Evolutionary conservation across 2,797 vertebrate genomes (phyloP).

Genomic region (Tragelaphus oryx): DNA sequence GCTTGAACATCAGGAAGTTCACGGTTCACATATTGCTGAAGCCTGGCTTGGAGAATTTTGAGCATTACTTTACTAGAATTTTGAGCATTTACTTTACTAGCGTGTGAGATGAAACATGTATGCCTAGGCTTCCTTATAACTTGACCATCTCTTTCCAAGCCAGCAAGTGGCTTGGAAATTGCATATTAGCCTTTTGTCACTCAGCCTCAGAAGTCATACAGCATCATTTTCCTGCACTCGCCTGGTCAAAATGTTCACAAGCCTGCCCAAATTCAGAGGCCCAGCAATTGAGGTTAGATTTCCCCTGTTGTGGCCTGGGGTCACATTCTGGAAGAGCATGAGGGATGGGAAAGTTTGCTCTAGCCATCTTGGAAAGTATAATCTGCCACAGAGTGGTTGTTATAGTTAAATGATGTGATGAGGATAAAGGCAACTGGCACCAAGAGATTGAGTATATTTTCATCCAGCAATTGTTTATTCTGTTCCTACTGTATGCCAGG

Average conservation of each 20-base stretch:
- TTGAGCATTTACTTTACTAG: too few species aligned
- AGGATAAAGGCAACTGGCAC: not conserved
- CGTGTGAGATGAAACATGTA: too few species aligned
- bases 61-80: too few species aligned
- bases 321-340: not conserved
- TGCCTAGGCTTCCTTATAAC: not conserved
- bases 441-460: not conserved
- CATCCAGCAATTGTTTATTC: not conserved
- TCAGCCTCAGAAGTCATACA: not conserved
- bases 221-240: not conserved
- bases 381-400: not conserved
- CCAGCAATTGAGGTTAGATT: not conserved
- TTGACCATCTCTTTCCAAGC: not conserved
- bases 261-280: not conserved
- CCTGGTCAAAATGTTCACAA: not conserved
- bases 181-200: not conserved
- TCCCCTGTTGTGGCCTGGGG: not conserved
- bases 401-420: not conserved
- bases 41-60: too few species aligned
- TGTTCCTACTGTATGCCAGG: not conserved
- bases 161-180: not conserved
- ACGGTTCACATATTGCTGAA: too few species aligned
- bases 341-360: not conserved
- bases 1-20: too few species aligned
- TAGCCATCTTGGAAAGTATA: not conserved